Conservation (phyloP, 2,888 invertebrate genomes). For the Xanthorhoe designata region DNA sequence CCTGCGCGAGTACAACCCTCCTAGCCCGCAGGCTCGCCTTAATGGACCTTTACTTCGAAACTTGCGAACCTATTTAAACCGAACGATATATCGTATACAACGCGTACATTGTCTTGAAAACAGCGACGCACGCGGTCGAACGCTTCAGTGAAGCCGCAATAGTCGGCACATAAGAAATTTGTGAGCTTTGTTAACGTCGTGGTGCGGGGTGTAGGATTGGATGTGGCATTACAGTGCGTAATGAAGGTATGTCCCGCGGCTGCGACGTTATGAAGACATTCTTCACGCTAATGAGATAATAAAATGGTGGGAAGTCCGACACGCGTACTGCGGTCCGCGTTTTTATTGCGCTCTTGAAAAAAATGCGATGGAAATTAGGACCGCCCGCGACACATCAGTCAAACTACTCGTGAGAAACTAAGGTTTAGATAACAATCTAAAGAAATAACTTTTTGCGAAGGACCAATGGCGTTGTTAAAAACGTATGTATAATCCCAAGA, state of each 20-base stretch:
- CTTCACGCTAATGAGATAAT: constrained; percentile 79
- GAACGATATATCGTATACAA: constrained; percentile 3
- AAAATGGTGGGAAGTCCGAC: constrained; percentile 68
- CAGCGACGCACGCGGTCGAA: not conserved
- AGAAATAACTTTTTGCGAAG: not conserved
- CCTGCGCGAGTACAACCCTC: constrained; percentile 44
- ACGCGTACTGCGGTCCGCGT: constrained; percentile 43
- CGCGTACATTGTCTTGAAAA: constrained; percentile 48
- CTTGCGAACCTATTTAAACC: not conserved
- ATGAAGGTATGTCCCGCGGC: constrained; percentile 78
- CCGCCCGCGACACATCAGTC: constrained; percentile 45
- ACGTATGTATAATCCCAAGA: not conserved
- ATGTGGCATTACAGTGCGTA: constrained; percentile 73
- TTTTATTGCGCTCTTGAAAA: constrained; percentile 48
- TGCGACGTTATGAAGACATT: constrained; percentile 80
- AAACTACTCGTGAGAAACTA: constrained; percentile 34
- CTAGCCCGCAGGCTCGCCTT: constrained; percentile 61
- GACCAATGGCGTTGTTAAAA: not conserved
- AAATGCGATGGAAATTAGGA: constrained; percentile 46
- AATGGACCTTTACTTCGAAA: constrained; percentile 54
- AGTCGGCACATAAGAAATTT: constrained; percentile 36
- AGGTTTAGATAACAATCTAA: not conserved
- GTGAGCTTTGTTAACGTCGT: constrained; percentile 20
- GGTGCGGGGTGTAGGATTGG: constrained; percentile 66
- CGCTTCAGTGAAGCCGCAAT: constrained; percentile 45